Percentiles rank a stretch among this genome's conserved stretches.
Conservation (phyloP, 2,888 invertebrate species). For the Argyra leucocephala region DNA sequence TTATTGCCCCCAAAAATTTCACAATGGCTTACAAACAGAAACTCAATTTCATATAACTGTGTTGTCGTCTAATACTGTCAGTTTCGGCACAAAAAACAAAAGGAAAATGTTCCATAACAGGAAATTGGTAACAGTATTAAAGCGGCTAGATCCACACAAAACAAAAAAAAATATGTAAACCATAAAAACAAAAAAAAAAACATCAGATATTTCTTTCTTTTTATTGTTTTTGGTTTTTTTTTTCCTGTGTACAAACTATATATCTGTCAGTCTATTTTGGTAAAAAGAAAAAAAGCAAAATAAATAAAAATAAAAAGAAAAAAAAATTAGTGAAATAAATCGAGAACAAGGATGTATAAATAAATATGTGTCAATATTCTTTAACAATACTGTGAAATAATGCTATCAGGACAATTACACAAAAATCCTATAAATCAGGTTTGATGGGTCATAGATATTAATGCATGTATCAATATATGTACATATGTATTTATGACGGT, state of each 20-base stretch:
- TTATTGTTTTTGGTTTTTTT: not conserved
- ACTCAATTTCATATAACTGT: too few species aligned
- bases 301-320: not conserved
- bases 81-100: too few species aligned
- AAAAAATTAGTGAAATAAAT: not conserved
- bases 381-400: slow-evolving; percentile 4
- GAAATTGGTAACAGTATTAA: too few species aligned
- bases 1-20: too few species aligned
- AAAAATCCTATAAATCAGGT: slow-evolving; percentile 6
- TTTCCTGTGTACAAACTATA: not conserved
- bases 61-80: too few species aligned
- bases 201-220: too few species aligned
- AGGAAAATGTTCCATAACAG: too few species aligned
- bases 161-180: too few species aligned
- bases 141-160: too few species aligned
- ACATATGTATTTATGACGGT: not conserved
- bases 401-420: slow-evolving; percentile 6
- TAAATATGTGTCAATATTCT: slow-evolving; percentile 1
- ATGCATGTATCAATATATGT: not conserved
- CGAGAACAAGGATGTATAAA: not conserved
- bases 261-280: not conserved
- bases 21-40: too few species aligned
- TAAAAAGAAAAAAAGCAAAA: not conserved
- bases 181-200: too few species aligned
- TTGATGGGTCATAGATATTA: not conserved